Percentiles rank a stretch among this genome's conserved stretches.
These are phyloP conservation scores for Nerophis lumbriciformis DNA, from an alignment of 2,113 vertebrate genomes.

Conservation along the genomic window DNA sequence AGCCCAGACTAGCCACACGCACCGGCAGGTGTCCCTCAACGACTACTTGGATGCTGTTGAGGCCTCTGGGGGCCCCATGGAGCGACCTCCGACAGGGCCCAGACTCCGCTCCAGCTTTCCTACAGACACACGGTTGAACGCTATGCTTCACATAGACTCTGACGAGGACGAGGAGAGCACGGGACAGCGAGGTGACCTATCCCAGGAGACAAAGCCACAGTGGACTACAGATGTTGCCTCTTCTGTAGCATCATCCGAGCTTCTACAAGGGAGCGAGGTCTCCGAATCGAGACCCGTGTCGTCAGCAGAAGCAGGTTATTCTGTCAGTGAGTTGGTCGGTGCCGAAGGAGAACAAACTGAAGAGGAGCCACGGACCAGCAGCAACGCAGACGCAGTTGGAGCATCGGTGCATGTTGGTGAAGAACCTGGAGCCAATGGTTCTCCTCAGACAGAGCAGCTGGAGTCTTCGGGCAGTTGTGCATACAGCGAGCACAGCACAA, in stretches of 20 bases:
- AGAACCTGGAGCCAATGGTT: background rate
- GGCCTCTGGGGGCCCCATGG: slow-evolving; percentile 64
- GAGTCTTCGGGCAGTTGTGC: slow-evolving; percentile 21
- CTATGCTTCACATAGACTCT: slow-evolving; percentile 96
- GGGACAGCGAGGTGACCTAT: slow-evolving; percentile 34
- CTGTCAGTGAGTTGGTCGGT: slow-evolving; percentile 1
- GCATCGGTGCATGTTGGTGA: slow-evolving; percentile 20
- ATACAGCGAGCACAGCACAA: slow-evolving; percentile 3
- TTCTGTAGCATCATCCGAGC: slow-evolving; percentile 10
- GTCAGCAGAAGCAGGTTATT: slow-evolving; percentile 11
- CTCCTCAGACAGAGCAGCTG: background rate
- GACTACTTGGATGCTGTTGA: slow-evolving; percentile 88
- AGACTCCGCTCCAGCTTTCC: slow-evolving; percentile 94
- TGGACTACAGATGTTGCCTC: slow-evolving; percentile 6
- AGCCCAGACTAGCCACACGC: slow-evolving; percentile 46
- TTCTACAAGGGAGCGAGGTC: background rate
- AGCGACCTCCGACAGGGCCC: slow-evolving; percentile 70
- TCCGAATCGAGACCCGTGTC: slow-evolving; percentile 6
- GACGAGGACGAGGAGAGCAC: slow-evolving; percentile 85
- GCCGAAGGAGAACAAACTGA: slow-evolving; percentile 1
- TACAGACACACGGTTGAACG: slow-evolving; percentile 88
- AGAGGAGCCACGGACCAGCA: background rate
- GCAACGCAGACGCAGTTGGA: background rate
- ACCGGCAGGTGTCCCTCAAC: slow-evolving; percentile 86
- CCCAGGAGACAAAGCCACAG: slow-evolving; percentile 13